These are phyloP conservation scores for Ictidomys tridecemlineatus DNA, from an alignment of 2,113 vertebrate genomes.

Conservation along the genomic window DNA sequence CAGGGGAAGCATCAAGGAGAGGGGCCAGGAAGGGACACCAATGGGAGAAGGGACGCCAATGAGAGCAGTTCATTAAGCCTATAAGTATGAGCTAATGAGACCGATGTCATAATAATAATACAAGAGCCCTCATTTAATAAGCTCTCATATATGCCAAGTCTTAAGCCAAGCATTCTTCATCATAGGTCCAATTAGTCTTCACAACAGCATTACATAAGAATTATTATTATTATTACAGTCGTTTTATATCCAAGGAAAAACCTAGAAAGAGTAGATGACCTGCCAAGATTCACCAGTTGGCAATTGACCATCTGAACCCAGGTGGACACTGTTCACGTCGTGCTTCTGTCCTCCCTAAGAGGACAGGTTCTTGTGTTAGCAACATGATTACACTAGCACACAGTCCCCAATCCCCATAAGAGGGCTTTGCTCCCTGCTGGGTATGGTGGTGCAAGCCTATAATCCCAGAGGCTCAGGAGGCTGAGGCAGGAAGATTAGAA, in stretches of 20 bases:
- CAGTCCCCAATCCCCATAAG: neutral
- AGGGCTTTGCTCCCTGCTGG: neutral
- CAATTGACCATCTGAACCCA: neutral
- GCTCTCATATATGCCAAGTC: neutral
- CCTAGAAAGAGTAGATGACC: neutral
- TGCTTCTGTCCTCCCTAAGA: neutral
- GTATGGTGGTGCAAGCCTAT: too few relatives aligned
- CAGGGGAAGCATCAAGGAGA: neutral
- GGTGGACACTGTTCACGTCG: neutral
- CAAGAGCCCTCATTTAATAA: neutral
- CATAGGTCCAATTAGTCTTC: conserved; percentile 16
- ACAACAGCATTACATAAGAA: neutral
- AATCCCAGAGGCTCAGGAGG: too few relatives aligned
- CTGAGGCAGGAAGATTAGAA: too few relatives aligned
- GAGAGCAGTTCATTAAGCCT: neutral
- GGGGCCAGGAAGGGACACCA: neutral
- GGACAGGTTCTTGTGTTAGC: neutral
- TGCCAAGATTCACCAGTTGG: neutral
- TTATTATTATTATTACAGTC: neutral
- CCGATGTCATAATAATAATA: neutral
- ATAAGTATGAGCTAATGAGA: neutral
- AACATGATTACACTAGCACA: neutral
- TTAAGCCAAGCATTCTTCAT: neutral
- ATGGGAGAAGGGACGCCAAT: neutral
- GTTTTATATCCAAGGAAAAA: neutral